phyloP scores from a whole-genome alignment of 2,797 vertebrate species.

The Potorous gilbertii region DNA sequence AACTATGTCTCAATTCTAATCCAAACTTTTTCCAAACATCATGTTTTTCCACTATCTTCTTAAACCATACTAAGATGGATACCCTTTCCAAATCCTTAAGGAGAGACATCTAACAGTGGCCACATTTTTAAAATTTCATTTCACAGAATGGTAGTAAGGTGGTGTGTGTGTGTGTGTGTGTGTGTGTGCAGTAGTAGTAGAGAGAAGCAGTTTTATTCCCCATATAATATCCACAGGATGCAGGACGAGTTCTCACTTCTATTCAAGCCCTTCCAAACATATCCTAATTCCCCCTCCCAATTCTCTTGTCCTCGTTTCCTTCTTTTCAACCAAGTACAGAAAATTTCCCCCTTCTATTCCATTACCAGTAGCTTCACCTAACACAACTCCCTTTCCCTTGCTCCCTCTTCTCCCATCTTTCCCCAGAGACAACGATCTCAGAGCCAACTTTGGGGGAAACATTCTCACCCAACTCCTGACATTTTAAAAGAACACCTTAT shows the following conservation, averaged over 20 bases:
- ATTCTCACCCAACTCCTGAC: not conserved
- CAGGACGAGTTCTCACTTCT: not conserved
- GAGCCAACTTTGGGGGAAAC: not conserved
- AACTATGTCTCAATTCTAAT: not conserved
- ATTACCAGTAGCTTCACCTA: not conserved
- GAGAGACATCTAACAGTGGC: not conserved
- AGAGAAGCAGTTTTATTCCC: not conserved
- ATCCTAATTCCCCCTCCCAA: not conserved
- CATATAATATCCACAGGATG: not conserved
- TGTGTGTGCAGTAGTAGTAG: not conserved
- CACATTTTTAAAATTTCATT: not conserved
- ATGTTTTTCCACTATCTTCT: not conserved
- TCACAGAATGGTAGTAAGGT: not conserved
- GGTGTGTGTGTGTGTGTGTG: no score
- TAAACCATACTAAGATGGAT: not conserved
- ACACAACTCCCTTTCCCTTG: not conserved
- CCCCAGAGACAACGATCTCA: not conserved
- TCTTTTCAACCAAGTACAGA: not conserved
- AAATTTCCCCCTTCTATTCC: not conserved
- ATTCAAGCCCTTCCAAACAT: not conserved
- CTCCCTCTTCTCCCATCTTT: not conserved
- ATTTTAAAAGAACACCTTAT: not conserved
- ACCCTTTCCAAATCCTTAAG: not conserved
- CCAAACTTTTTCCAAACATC: not conserved
- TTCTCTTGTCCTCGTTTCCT: not conserved